Evolutionary conservation across 2,888 invertebrate genomes (phyloP), one percentile per base, ranked within the genome.

Genomic region (Pandemis corylana): DNA sequence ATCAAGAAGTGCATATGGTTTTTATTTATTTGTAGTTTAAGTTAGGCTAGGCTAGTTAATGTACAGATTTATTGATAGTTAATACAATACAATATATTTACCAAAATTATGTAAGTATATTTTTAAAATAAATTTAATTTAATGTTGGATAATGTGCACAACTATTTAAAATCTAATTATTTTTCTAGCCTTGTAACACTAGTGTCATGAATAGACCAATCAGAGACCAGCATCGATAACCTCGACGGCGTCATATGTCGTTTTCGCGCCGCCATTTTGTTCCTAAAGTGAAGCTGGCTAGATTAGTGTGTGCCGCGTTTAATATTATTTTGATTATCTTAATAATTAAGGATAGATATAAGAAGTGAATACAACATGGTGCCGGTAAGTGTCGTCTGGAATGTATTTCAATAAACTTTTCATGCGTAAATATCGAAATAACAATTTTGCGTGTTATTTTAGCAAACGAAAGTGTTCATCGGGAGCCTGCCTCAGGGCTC

Each of bases 401-500:
- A 74, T 65, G 56, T 76, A 49, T 73, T 72, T 75, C 70, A 77
- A 28, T 41, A 20, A 36, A 12, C 65, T 20, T 70, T 44, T 36
- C 51, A 53, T 51, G 41, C 0, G 0, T 49, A 42, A 71, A 12
- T 13, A 2, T 7, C 36, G 13, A 61, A 64, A 28, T 68, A 13
- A 68, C 42, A 46, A 56, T 59, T 51, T 68, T 68, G 63, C 71
- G 63, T 71, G 59, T 68, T 13, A 75, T 93, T 95, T 77, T 92
- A 96, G 95, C 96, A 96, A 93, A 96, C 96, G 76, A 98, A 98
- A 94, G 97, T 99, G 81, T 99, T 99, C 95, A 98, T 99, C 85
- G 99, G 99, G 79, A 98, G 98, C 91, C 93, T 99, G 87, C 97
- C 98, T 75, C 97, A 97, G 83, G 97, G 97, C 82, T 97, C 98